Evolutionary conservation across 2,113 vertebrate species (phyloP).

Genomic region (Elephantulus edwardii): DNA sequence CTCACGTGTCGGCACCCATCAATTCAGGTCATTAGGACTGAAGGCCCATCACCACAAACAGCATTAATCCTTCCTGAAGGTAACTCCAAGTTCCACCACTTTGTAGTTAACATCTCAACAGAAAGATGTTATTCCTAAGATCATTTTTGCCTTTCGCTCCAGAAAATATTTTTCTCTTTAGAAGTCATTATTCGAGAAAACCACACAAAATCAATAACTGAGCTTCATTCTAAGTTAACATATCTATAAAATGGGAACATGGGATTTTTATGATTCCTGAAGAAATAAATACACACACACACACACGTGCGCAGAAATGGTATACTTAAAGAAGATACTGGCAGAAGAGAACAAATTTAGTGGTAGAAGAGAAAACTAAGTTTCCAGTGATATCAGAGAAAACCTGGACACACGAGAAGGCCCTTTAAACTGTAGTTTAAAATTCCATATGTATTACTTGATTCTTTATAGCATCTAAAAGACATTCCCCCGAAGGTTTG

Average conservation of each 20-base stretch:
- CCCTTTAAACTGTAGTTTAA: neutral
- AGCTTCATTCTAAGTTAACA: constrained; percentile 31
- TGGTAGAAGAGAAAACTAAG: constrained; percentile 28
- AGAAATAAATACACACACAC: neutral
- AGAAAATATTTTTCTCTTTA: neutral
- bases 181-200: neutral
- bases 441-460: neutral
- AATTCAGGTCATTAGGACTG: neutral
- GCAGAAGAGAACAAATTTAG: neutral
- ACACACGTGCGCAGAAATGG: neutral
- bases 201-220: neutral
- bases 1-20: neutral
- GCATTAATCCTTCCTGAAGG: neutral
- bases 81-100: constrained; percentile 3
- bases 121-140: constrained; percentile 20
- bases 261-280: neutral
- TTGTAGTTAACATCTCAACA: neutral
- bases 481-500: constrained; percentile 47
- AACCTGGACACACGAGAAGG: constrained; percentile 12
- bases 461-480: constrained; percentile 49
- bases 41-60: neutral
- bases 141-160: neutral
- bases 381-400: neutral
- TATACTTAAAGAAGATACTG: neutral
- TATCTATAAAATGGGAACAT: neutral